phyloP scores from a whole-genome alignment of 2,888 invertebrate species.

The Oxytorus armatus region DNA sequence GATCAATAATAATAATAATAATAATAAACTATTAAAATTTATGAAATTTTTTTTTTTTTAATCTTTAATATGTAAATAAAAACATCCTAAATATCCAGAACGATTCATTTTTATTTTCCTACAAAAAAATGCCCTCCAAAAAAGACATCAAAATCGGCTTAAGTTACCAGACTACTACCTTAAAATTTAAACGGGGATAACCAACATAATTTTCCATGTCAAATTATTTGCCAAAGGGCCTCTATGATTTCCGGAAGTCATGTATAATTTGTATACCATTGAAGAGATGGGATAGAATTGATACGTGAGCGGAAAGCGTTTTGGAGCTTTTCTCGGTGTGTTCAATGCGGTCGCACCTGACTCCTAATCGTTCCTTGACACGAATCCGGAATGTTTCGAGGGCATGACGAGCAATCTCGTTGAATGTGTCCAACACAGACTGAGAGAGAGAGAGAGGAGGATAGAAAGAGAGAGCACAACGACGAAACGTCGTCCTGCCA shows the following conservation, averaged over 20 bases:
- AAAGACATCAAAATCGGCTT: no score
- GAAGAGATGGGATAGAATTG: conserved; percentile 13
- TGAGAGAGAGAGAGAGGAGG: conserved; percentile 1
- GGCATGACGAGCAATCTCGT: conserved; percentile 48
- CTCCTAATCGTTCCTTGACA: conserved; percentile 70
- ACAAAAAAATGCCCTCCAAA: no score
- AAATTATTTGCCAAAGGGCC: neutral
- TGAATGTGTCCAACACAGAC: conserved; percentile 36
- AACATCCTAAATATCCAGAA: no score
- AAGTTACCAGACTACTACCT: no score
- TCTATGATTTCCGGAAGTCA: neutral
- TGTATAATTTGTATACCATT: no score
- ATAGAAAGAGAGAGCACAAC: conserved; percentile 1
- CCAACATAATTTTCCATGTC: neutral
- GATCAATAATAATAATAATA: no score
- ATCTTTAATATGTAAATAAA: no score
- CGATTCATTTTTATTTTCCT: no score
- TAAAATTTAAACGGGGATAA: no score
- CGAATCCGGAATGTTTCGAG: conserved; percentile 66
- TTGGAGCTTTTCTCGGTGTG: conserved; percentile 24
- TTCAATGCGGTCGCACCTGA: conserved; percentile 55
- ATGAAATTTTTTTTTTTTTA: no score
- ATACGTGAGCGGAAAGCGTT: conserved; percentile 43
- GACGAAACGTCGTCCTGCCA: conserved; percentile 61
- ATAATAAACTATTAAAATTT: no score